Conservation (phyloP, 2,797 vertebrate genomes). For the Eptatretus atami region DNA sequence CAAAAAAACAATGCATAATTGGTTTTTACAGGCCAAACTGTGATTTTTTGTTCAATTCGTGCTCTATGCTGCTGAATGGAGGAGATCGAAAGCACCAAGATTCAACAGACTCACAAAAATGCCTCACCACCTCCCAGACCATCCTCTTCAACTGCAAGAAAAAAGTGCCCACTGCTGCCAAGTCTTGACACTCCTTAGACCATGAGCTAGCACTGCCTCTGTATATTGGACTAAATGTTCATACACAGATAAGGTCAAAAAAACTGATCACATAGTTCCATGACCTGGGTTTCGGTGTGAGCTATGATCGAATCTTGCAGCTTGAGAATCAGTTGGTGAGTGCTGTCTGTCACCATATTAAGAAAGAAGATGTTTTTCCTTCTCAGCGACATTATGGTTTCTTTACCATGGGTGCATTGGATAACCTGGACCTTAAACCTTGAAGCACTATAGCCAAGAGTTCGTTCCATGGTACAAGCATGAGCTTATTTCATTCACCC, state of each 20-base stretch:
- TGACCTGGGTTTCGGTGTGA: not conserved
- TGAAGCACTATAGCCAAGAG: not conserved
- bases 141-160: not conserved
- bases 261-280: not conserved
- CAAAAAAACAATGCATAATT: too few species aligned
- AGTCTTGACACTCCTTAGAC: not conserved
- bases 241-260: not conserved
- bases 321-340: not conserved
- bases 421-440: not conserved
- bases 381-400: not conserved
- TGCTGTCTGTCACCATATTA: not conserved
- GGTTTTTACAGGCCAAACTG: too few species aligned
- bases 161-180: conserved; percentile 1
- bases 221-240: conserved; percentile 1
- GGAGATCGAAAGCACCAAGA: not conserved
- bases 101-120: conserved; percentile 3
- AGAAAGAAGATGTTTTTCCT: not conserved
- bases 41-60: too few species aligned
- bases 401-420: not conserved
- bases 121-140: not conserved
- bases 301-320: not conserved
- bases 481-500: not conserved
- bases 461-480: not conserved
- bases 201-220: not conserved
- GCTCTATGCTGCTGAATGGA: conserved; percentile 1